Conservation (phyloP, 1,140 invertebrate genomes). For the Nymphalis io region DNA sequence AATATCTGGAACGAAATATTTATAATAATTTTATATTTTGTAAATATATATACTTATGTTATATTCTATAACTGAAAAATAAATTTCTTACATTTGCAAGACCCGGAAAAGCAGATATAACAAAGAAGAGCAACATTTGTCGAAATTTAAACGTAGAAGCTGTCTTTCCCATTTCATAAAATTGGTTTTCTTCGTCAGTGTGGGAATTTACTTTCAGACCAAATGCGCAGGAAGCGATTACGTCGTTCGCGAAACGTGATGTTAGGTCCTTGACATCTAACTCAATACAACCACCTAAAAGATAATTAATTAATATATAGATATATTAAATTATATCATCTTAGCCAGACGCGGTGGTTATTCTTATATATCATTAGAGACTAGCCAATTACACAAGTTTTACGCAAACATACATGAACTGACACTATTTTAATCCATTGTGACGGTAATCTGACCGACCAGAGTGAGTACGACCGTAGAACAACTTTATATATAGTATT, state of each 20-base stretch:
- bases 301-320: too few relatives aligned
- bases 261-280: slow-evolving; percentile 69
- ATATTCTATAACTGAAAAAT: not conserved
- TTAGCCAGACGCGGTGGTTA: too few relatives aligned
- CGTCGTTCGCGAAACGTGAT: slow-evolving; percentile 81
- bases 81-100: slow-evolving; percentile 39
- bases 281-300: not conserved
- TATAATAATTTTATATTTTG: slow-evolving; percentile 1
- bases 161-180: slow-evolving; percentile 78
- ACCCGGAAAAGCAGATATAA: slow-evolving; percentile 31
- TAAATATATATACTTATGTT: not conserved
- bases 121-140: slow-evolving; percentile 44
- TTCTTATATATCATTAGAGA: too few relatives aligned
- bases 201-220: slow-evolving; percentile 80
- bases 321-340: too few relatives aligned
- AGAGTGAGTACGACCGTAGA: too few relatives aligned
- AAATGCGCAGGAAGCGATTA: slow-evolving; percentile 53
- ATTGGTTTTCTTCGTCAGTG: slow-evolving; percentile 76
- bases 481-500: too few relatives aligned
- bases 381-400: too few relatives aligned
- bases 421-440: too few relatives aligned
- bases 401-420: too few relatives aligned
- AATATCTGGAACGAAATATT: slow-evolving; percentile 43
- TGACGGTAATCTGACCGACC: too few relatives aligned
- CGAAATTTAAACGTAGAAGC: slow-evolving; percentile 40